Conservation (phyloP, 2,888 invertebrate genomes). For the Rhingia rostrata region DNA sequence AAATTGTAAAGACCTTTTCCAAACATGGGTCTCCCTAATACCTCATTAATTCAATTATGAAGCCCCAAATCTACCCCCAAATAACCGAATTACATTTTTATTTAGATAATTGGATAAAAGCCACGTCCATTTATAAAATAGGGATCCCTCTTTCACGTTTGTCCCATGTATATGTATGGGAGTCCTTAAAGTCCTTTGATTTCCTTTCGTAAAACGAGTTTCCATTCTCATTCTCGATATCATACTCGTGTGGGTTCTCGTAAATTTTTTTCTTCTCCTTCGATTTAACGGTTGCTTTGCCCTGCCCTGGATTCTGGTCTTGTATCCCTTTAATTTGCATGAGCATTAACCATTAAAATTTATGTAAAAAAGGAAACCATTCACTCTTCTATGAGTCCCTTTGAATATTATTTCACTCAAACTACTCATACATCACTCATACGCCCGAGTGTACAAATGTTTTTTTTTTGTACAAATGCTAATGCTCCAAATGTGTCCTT, state of each 20-base stretch:
- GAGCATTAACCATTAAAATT: background rate
- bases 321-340: slow-evolving; percentile 31
- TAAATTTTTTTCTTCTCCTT: background rate
- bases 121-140: slow-evolving; percentile 27
- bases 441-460: slow-evolving; percentile 30
- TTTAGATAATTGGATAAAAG: slow-evolving; percentile 49
- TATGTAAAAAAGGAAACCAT: background rate
- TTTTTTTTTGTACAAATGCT: slow-evolving; percentile 3
- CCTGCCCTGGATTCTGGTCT: slow-evolving; percentile 18
- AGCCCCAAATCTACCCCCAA: slow-evolving; percentile 10
- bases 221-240: slow-evolving; percentile 14
- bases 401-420: slow-evolving; percentile 16
- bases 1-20: too few species aligned
- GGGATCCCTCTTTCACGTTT: background rate
- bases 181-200: slow-evolving; percentile 22
- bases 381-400: slow-evolving; percentile 14
- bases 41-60: slow-evolving; percentile 19
- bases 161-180: background rate
- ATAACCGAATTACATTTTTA: slow-evolving; percentile 41
- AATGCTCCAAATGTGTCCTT: slow-evolving; percentile 36
- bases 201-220: slow-evolving; percentile 28
- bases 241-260: background rate
- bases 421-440: slow-evolving; percentile 32
- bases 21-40: background rate
- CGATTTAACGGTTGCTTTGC: slow-evolving; percentile 1